Evolutionary conservation across 2,113 vertebrate genomes (phyloP).

Genomic region (Passer montanus): DNA sequence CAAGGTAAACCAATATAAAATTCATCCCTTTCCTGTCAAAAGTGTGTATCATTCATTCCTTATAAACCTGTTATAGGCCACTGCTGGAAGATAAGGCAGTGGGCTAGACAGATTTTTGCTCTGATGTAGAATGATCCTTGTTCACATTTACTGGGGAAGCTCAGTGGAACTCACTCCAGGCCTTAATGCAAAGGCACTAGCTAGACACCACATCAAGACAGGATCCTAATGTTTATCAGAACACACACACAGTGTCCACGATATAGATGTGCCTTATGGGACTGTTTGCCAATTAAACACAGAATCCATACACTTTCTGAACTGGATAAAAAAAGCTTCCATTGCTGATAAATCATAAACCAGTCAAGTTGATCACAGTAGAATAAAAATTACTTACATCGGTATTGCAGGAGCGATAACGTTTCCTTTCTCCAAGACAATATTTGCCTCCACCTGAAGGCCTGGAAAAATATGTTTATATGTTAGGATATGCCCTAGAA

Average conservation of each 20-base stretch:
- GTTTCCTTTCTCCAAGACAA: constrained; percentile 95
- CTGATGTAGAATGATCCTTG: background rate
- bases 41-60: background rate
- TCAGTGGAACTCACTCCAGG: background rate
- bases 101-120: background rate
- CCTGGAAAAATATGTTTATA: constrained; percentile 78
- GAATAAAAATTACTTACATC: constrained; percentile 86
- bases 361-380: background rate
- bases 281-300: background rate
- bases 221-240: background rate
- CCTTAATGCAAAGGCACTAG: background rate
- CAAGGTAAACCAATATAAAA: background rate
- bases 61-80: background rate
- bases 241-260: accelerated
- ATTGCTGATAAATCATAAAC: background rate
- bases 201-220: background rate
- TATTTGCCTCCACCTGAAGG: constrained; percentile 97
- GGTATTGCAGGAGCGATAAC: constrained; percentile 95
- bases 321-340: background rate
- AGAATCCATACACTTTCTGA: background rate
- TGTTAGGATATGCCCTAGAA: background rate
- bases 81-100: background rate
- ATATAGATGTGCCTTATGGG: background rate
- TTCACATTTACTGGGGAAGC: background rate
- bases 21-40: background rate